Percentiles rank a stretch among this genome's conserved stretches.
Conservation (phyloP, 2,113 vertebrate species). For the Microtus montanus region DNA sequence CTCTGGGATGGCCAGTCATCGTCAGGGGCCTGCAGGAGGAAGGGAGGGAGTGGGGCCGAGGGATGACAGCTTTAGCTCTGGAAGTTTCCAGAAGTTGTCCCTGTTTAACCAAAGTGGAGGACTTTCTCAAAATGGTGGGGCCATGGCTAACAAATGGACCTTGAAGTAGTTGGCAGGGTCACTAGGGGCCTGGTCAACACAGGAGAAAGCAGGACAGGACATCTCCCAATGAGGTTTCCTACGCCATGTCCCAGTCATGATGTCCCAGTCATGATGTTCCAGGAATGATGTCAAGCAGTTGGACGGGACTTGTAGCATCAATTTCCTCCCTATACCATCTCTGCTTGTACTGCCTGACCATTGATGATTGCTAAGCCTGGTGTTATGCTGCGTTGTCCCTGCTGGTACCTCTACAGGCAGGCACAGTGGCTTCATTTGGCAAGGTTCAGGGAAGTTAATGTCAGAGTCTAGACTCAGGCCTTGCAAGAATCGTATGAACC, state of each 20-base stretch:
- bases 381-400: neutral
- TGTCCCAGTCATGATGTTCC: no score
- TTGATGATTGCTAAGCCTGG: neutral
- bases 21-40: neutral
- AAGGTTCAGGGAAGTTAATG: neutral
- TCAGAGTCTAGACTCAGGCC: neutral
- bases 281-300: neutral
- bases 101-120: neutral
- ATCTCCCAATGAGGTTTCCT: neutral
- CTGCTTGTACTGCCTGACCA: neutral
- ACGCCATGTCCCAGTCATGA: accelerated
- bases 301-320: accelerated
- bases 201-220: neutral
- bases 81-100: neutral
- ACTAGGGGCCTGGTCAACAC: neutral
- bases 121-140: neutral
- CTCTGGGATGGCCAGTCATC: neutral
- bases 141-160: neutral
- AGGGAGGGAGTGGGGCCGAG: neutral
- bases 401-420: neutral
- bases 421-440: neutral
- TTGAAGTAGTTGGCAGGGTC: no score
- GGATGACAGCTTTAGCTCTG: neutral
- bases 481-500: neutral
- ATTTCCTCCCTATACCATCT: neutral